Evolutionary conservation across 2,888 invertebrate species (phyloP), one percentile per base, ranked within the genome.

Genomic region (Platycheirus albimanus): DNA sequence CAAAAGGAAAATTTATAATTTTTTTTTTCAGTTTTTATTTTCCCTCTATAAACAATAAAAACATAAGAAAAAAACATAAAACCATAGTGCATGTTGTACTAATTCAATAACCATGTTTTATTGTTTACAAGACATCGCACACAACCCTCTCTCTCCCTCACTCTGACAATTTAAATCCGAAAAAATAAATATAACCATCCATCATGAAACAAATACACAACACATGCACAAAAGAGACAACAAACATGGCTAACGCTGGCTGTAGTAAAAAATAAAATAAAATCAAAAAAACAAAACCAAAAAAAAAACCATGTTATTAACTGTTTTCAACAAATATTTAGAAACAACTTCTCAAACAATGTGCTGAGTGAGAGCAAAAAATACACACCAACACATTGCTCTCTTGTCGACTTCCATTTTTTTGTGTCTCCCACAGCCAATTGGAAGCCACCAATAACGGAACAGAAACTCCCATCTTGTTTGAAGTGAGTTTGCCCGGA

Each of bases 251-350:
- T 20, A 47, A 15, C 5, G 2, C 43, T 45, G 3, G 47, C 58
- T 56, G 2, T 41, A 58, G 24, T 11, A 3, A 56, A 56, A 56
- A 45, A 49, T n/a, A 30, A 61, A 58, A 33, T n/a, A 38, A 13
- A 41, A 13, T 6, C 49, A 58, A 64, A 64, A 43, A 17, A 36
- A 61, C 13, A 30, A 3, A 10, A 51, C 8, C 13, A 28, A 41
- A 43, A 30, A 51, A 45, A 52, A 64, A 72, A 64, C 51, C 30
- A 28, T 54, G 47, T 81, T 83, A 38, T 78, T 74, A n/a, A 78
- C 61, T 63, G 69, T 78, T 78, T 76, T 83, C 72, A 33, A 67
- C 83, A 83, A 83, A 83, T 78, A 76, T 83, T 83, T 75, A 83
- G 58, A 83, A 64, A 78, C 72, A 72, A 72, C 67, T 51, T 69